phyloP scores from a whole-genome alignment of 2,888 invertebrate genomes.

The Cephus runcator region DNA sequence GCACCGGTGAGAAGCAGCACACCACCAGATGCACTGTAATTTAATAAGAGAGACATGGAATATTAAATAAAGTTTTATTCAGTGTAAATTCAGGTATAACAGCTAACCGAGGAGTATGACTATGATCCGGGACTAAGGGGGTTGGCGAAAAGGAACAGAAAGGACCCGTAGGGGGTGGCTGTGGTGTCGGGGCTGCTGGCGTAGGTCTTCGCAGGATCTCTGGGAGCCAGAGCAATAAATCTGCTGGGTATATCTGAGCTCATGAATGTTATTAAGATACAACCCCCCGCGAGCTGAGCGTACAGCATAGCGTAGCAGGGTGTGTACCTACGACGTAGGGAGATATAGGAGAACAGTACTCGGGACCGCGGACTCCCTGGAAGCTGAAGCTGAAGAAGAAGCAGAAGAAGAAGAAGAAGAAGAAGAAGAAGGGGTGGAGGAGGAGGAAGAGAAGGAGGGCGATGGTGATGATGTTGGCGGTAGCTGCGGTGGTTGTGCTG shows the following conservation, averaged over 20 bases:
- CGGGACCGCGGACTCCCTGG: conserved; percentile 32
- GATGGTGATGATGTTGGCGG: background rate
- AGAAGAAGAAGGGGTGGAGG: background rate
- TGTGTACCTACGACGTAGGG: conserved; percentile 37
- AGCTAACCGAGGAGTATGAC: background rate
- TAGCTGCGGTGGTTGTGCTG: background rate
- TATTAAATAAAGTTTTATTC: background rate
- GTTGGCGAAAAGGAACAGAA: background rate
- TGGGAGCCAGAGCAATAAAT: conserved; percentile 64
- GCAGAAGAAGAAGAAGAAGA: conserved; percentile 13
- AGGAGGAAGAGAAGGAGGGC: background rate
- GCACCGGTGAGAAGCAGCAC: background rate
- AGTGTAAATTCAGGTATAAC: background rate
- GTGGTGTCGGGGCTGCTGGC: conserved; percentile 25
- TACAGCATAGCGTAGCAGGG: conserved; percentile 38
- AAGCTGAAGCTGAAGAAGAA: conserved; percentile 20
- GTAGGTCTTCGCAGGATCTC: conserved; percentile 42
- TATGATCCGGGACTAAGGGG: background rate
- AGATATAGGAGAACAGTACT: conserved; percentile 46
- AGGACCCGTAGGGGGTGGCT: conserved; percentile 12
- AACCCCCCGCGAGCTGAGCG: conserved; percentile 56
- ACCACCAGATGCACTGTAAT: background rate
- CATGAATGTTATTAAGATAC: conserved; percentile 67
- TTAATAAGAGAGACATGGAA: background rate
- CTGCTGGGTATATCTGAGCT: conserved; percentile 66